phyloP scores from a whole-genome alignment of 2,888 invertebrate species.

The Parapristionchus giblindavisi region DNA sequence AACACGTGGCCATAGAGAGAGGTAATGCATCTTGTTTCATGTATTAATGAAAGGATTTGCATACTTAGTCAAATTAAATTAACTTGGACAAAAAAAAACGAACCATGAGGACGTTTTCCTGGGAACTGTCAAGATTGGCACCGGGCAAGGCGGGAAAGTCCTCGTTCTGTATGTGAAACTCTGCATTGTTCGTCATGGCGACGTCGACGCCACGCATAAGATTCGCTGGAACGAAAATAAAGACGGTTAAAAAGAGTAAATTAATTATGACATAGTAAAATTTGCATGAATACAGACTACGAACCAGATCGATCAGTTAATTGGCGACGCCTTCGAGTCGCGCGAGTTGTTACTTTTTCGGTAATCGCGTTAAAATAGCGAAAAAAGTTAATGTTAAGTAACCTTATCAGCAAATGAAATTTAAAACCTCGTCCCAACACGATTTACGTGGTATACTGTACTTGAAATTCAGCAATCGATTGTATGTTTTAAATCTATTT shows the following conservation, averaged over 20 bases:
- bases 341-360: background rate
- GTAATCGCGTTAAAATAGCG: background rate
- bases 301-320: background rate
- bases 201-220: slow-evolving; percentile 59
- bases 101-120: slow-evolving; percentile 18
- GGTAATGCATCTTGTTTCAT: too few relatives aligned
- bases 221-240: slow-evolving; percentile 60
- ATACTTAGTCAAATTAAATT: slow-evolving; percentile 15
- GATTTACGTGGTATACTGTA: slow-evolving; percentile 1
- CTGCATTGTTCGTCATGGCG: slow-evolving; percentile 51
- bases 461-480: background rate
- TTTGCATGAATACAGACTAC: background rate
- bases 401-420: background rate
- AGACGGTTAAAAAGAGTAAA: too few relatives aligned
- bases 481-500: background rate
- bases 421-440: background rate
- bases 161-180: slow-evolving; percentile 88
- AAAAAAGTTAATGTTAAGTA: slow-evolving; percentile 17
- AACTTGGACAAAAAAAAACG: too few relatives aligned
- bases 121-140: slow-evolving; percentile 44
- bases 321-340: slow-evolving; percentile 1
- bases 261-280: background rate
- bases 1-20: too few relatives aligned
- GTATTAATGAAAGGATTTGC: slow-evolving; percentile 11
- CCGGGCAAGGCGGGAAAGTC: slow-evolving; percentile 99